Evolutionary conservation across 1,140 invertebrate species (phyloP).

Genomic region (Hydropsyche tenuis): DNA sequence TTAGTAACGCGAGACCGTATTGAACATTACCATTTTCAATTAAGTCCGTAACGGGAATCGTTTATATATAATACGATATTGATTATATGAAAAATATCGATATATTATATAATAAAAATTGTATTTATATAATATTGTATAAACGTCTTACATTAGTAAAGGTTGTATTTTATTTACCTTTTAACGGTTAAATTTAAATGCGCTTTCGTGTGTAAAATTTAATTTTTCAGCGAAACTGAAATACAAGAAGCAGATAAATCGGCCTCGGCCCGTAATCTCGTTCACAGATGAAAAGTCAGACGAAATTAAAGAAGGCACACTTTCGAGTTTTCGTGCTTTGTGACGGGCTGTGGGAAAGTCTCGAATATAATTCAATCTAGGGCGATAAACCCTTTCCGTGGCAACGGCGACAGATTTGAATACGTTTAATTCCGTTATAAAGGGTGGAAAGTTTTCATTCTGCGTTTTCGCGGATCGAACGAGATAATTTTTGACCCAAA

Average conservation of each 20-base stretch:
- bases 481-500: conserved; percentile 3
- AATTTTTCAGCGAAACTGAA: not conserved
- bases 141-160: no score
- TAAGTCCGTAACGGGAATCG: no score
- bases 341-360: not conserved
- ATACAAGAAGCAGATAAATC: conserved; percentile 3
- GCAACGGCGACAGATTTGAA: conserved; percentile 18
- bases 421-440: conserved; percentile 28
- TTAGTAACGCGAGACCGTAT: no score
- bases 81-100: no score
- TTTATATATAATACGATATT: no score
- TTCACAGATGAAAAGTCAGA: conserved; percentile 33
- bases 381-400: conserved; percentile 11
- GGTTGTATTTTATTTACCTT: no score
- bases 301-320: conserved; percentile 24
- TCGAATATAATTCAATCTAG: conserved; percentile 30
- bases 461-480: conserved; percentile 4
- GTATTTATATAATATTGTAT: no score
- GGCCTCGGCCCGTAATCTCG: conserved; percentile 13
- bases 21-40: no score
- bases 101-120: no score
- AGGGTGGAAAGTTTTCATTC: conserved; percentile 24
- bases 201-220: conserved; percentile 16
- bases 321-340: conserved; percentile 17
- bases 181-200: no score